Percentiles rank a stretch among this genome's conserved stretches.
Conservation (phyloP, 2,113 vertebrate genomes). For the Pteronura brasiliensis region DNA sequence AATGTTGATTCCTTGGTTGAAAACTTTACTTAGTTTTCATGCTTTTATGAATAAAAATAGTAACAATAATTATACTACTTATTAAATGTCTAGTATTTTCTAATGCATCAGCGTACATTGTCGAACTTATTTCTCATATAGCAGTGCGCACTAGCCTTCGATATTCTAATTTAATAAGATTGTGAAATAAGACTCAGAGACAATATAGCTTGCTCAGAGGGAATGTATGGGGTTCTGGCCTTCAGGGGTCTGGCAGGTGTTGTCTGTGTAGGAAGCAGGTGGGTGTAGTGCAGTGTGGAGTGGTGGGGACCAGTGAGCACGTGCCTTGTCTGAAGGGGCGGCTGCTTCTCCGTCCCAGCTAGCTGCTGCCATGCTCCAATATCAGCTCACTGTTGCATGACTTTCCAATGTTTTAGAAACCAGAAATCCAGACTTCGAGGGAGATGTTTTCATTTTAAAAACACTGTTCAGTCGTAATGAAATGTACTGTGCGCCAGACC, state of each 20-base stretch:
- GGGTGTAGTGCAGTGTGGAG: accelerated
- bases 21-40: not conserved
- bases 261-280: not conserved
- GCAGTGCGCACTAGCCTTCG: not conserved
- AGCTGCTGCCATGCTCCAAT: not conserved
- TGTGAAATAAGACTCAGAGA: not conserved
- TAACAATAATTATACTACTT: not conserved
- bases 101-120: not conserved
- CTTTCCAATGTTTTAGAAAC: not conserved
- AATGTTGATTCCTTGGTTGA: not conserved
- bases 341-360: no score
- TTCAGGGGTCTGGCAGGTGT: not conserved
- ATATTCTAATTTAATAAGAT: not conserved
- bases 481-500: not conserved
- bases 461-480: not conserved
- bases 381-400: not conserved
- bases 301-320: not conserved
- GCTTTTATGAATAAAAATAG: not conserved
- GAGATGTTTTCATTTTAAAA: not conserved
- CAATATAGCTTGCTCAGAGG: not conserved
- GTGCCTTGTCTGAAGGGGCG: not conserved
- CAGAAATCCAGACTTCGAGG: not conserved
- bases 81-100: not conserved
- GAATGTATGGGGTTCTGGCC: no score
- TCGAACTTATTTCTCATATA: not conserved